Evolutionary conservation across 2,888 invertebrate genomes (phyloP), one percentile per base, ranked within the genome.

Genomic region (Tenthredo amoena): DNA sequence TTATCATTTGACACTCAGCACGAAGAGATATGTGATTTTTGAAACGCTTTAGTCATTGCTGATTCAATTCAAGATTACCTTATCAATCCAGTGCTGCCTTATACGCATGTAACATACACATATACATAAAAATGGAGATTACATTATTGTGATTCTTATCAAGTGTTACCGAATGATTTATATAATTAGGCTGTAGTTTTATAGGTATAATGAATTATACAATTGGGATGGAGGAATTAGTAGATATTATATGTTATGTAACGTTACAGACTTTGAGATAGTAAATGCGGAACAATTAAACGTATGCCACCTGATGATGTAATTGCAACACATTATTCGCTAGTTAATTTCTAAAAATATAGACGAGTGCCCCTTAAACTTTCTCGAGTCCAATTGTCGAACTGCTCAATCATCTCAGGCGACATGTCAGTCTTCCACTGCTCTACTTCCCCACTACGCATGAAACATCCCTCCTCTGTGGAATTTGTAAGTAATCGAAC

Each of bases 301-400:
- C 21, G 26, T 62, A 62, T 62, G 2, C 62, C 21, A 12, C 4
- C 62, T 15, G 12, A 68, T 68, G 5, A 12, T 5, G 0, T 10
- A 34, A 31, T 31, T 34, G 15, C 21, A 5, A 47, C 15, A 15
- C 9, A 55, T 4, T 34, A 43, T 12, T 43, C 2, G 43, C 10
- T 47, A 15, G 40, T 68, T 47, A 15, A 21, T 68, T 31, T 34
- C 47, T 12, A 83, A 83, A 43, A 71, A 31, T 31, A 68, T 31
- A 83, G 43, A 31, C 68, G n/a, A 71, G 68, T 83, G 1, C 68
- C 83, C 31, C 50, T 71, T 34, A 68, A 47, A 50, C 18, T 68
- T 31, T 65, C 68, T 9, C n/a, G 68, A 31, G 91, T 93, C 94
- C 94, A 94, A 50, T 92, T 87, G 87, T 95, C 94, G 88, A 95